Evolutionary conservation across 64 coral and sea anemone species (phyloP).

Genomic region (Acropora yongei): DNA sequence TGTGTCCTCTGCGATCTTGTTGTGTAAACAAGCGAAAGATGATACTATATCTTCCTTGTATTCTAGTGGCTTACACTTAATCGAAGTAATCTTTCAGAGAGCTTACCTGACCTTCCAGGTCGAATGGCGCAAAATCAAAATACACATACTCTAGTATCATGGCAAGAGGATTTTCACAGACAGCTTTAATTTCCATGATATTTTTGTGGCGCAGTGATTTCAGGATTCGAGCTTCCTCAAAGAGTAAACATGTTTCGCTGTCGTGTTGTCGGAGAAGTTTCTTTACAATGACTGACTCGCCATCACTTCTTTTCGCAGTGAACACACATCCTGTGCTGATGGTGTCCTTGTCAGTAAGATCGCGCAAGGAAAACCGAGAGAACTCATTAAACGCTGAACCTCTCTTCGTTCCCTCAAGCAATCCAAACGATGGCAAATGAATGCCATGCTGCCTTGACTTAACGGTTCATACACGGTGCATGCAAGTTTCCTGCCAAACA

Average conservation of each 20-base stretch:
- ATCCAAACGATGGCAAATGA: not conserved
- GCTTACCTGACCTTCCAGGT: constrained; percentile 33
- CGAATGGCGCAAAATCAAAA: constrained; percentile 52
- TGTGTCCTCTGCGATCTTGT: constrained; percentile 53
- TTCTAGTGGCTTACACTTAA: too few species aligned
- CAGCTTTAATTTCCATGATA: constrained; percentile 57
- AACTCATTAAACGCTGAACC: not conserved
- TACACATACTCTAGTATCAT: constrained; percentile 70
- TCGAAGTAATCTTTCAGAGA: too few species aligned
- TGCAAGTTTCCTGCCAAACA: too few species aligned
- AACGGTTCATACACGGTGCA: too few species aligned
- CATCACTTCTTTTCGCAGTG: constrained; percentile 23
- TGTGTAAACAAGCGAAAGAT: constrained; percentile 20
- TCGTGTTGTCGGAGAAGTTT: constrained; percentile 43
- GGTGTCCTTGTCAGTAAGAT: constrained; percentile 2
- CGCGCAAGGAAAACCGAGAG: not conserved
- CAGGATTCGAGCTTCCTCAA: constrained; percentile 61
- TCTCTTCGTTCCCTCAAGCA: not conserved
- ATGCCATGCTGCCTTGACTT: too few species aligned
- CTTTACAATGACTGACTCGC: constrained; percentile 52
- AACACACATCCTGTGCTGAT: constrained; percentile 9
- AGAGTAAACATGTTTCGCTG: not conserved
- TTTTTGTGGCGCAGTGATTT: constrained; percentile 34
- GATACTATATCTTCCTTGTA: too few species aligned
- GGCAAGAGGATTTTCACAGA: constrained; percentile 54